Evolutionary conservation across 30 jellyfish, hydroid and myxozoan species (phyloP).

Genomic region (Pelagia noctiluca): DNA sequence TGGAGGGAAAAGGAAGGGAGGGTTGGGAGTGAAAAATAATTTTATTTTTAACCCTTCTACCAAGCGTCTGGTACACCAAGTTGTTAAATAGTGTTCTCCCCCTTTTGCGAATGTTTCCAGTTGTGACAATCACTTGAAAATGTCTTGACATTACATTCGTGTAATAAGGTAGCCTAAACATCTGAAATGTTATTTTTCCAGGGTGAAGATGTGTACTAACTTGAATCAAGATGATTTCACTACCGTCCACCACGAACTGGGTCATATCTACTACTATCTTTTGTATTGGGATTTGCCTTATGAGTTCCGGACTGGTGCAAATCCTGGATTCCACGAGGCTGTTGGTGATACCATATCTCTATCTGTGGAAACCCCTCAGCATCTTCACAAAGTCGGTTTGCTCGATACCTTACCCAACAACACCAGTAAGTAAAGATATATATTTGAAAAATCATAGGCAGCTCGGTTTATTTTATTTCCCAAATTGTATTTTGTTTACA

Average conservation of each 20-base stretch:
- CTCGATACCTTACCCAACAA: slow-evolving; percentile 59
- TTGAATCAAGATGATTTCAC: slow-evolving; percentile 80
- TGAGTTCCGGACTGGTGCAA: slow-evolving; percentile 74
- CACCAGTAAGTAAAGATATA: slow-evolving; percentile 68
- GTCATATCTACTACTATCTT: slow-evolving; percentile 77
- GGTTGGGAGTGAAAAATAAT: no score
- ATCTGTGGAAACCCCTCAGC: slow-evolving; percentile 83
- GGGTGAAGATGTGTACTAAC: slow-evolving; percentile 94
- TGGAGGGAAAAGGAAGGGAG: no score
- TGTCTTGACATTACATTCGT: no score
- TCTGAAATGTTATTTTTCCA: slow-evolving; percentile 7
- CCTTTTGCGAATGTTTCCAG: no score
- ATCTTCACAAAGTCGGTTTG: slow-evolving; percentile 81
- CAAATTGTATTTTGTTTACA: no score
- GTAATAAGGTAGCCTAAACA: not conserved
- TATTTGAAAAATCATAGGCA: no score
- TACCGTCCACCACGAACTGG: slow-evolving; percentile 89
- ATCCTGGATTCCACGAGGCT: slow-evolving; percentile 92
- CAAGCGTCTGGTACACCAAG: not conserved
- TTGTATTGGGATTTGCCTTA: slow-evolving; percentile 73
- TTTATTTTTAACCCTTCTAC: not conserved
- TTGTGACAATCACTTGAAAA: no score
- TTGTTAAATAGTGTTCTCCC: not conserved
- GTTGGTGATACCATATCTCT: slow-evolving; percentile 75
- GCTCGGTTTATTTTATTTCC: no score